Conservation (phyloP, 2,113 vertebrate genomes). For the Bucco capensis region DNA sequence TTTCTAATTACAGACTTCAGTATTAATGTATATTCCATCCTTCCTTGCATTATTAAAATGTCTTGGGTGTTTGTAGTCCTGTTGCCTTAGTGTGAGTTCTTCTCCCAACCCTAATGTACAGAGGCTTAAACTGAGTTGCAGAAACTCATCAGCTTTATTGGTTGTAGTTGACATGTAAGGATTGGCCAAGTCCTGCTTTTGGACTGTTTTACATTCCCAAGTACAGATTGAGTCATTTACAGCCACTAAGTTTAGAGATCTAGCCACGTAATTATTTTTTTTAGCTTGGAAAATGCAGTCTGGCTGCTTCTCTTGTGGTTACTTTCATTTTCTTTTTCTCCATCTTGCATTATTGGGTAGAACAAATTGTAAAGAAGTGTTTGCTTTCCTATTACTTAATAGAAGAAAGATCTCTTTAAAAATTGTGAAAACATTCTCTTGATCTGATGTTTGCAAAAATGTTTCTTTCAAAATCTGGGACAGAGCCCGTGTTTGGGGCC, state of each 20-base stretch:
- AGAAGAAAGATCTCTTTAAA: neutral
- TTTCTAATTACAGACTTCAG: neutral
- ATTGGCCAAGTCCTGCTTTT: neutral
- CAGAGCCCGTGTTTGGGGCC: neutral
- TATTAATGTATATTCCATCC: neutral
- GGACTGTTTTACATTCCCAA: neutral
- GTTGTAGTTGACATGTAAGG: neutral
- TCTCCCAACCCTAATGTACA: neutral
- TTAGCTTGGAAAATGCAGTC: neutral
- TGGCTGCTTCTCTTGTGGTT: neutral
- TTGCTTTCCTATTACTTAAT: neutral
- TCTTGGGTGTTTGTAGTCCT: neutral
- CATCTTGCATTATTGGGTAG: neutral
- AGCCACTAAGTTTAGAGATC: neutral
- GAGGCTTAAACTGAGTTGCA: neutral
- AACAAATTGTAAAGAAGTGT: neutral
- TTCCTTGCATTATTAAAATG: neutral
- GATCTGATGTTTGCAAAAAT: neutral
- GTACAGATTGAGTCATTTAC: neutral
- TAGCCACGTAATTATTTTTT: neutral
- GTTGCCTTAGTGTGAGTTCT: neutral
- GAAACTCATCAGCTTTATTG: neutral
- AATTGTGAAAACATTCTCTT: neutral
- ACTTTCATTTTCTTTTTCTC: constrained; percentile 51
- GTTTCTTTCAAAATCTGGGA: neutral